Evolutionary conservation across 2,888 invertebrate genomes (phyloP).

Genomic region (Cerastis leucographa): DNA sequence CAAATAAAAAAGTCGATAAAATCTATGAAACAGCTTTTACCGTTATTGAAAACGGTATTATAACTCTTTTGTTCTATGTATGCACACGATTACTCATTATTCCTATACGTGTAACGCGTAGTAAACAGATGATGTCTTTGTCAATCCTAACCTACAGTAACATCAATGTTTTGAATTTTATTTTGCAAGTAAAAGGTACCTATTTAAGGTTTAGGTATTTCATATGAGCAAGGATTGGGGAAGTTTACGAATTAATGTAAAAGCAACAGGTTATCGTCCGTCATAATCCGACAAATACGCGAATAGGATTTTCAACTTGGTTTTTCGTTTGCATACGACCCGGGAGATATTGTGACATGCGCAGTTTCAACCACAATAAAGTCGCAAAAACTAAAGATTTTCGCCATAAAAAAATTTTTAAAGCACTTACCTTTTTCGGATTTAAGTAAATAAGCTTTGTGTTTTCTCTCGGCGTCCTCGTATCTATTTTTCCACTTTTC

Average conservation of each 20-base stretch:
- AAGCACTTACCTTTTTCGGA: conserved; percentile 92
- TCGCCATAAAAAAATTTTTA: conserved; percentile 64
- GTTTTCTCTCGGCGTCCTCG: conserved; percentile 93
- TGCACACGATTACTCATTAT: conserved; percentile 49
- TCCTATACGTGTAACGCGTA: conserved; percentile 49
- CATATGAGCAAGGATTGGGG: conserved; percentile 75
- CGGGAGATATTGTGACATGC: conserved; percentile 81
- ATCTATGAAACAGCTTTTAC: conserved; percentile 40
- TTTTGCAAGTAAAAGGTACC: conserved; percentile 35
- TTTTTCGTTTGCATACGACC: conserved; percentile 85
- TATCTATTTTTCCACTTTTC: conserved; percentile 93
- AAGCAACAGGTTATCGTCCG: conserved; percentile 88
- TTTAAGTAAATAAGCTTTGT: conserved; percentile 92
- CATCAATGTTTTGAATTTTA: conserved; percentile 46
- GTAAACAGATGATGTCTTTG: conserved; percentile 55
- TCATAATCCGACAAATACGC: conserved; percentile 87
- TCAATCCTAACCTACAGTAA: conserved; percentile 61
- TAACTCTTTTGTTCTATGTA: conserved; percentile 28
- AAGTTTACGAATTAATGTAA: conserved; percentile 84
- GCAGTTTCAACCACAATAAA: conserved; percentile 75
- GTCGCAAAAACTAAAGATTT: conserved; percentile 70
- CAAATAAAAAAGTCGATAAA: conserved; percentile 57
- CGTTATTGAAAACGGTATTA: conserved; percentile 42
- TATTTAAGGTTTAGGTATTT: conserved; percentile 62
- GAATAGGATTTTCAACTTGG: conserved; percentile 84